Evolutionary conservation across 2,888 invertebrate genomes (phyloP), one percentile per base, ranked within the genome.

Genomic region (Rhorus exstirpatorius): DNA sequence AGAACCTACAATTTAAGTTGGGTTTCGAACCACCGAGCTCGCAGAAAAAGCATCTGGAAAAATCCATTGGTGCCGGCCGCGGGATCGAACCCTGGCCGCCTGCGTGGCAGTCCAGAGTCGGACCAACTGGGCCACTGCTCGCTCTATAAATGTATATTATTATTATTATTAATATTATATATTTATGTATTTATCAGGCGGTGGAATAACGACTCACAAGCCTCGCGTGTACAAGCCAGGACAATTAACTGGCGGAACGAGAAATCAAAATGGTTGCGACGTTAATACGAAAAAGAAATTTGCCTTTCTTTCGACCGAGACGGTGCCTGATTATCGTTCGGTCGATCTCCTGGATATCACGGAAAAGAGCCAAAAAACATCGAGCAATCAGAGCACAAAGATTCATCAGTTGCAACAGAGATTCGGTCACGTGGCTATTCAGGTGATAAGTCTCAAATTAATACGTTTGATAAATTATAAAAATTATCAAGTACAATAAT

Each of bases 261-360:
- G 55, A 65, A 82, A 82, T 82, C 81, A 82, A 79, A 82, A 82
- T 6, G 82, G 82, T 14, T 82, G 82, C 51, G 95, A 97, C 92
- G 95, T 96, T 53, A 97, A 97, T 93, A 97, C 97, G 91, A 95
- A 96, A 88, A 96, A 96, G 94, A 98, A 97, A 93, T 97, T 97
- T 93, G 97, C 97, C 3, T 97, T 97, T 93, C 94, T 98, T 1
- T 96, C 97, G 46, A 95, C 96, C n/a, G 97, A 97, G 93, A 97
- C 97, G 38, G 95, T 96, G 87, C 97, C 97, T 53, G 97, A 98
- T 94, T 98, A 98, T 93, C 94, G 97, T 85, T 96, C 97, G 21
- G 95, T 96, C 77, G 95, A 96, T 89, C 94, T 95, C 78, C 93
- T 93, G 76, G 93, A 93, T 82, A 92, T 94, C 71, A 94, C 94